Conservation (phyloP, 2,888 invertebrate species). For the Drosophila kambysellisi region DNA sequence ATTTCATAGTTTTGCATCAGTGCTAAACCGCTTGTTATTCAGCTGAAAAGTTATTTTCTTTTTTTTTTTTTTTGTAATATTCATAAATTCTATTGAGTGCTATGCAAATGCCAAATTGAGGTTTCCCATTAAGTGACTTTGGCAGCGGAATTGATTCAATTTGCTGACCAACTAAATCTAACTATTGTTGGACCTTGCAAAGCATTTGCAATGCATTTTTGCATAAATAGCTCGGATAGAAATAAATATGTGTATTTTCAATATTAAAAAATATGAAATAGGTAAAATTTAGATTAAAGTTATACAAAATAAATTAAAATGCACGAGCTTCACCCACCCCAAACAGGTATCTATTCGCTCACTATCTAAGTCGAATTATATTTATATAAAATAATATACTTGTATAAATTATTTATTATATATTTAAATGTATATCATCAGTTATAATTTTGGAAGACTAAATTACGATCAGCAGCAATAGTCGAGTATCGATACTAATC, state of each 20-base stretch:
- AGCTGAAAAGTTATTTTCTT: not conserved
- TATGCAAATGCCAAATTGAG: not conserved
- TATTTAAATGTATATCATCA: no score
- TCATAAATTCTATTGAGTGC: not conserved
- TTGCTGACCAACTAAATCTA: not conserved
- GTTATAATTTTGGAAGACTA: no score
- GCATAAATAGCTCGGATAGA: not conserved
- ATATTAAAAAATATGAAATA: not conserved
- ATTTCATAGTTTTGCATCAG: not conserved
- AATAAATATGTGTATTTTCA: not conserved
- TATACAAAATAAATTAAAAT: not conserved
- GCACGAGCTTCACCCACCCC: not conserved
- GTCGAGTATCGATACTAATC: not conserved
- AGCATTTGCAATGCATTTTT: not conserved
- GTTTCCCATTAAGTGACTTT: not conserved
- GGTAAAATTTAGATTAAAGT: not conserved
- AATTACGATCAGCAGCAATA: not conserved
- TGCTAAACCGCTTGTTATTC: not conserved
- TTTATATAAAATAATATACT: not conserved
- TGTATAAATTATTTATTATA: no score
- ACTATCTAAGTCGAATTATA: not conserved
- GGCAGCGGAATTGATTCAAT: slow-evolving; percentile 1
- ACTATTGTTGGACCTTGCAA: not conserved
- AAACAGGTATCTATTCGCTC: not conserved
- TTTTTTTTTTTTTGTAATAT: not conserved